A percentile compares a stretch with the other conserved stretches of the same genome.
Evolutionary conservation across 2,888 invertebrate species (phyloP).

Genomic region (Serrognathus titanus): DNA sequence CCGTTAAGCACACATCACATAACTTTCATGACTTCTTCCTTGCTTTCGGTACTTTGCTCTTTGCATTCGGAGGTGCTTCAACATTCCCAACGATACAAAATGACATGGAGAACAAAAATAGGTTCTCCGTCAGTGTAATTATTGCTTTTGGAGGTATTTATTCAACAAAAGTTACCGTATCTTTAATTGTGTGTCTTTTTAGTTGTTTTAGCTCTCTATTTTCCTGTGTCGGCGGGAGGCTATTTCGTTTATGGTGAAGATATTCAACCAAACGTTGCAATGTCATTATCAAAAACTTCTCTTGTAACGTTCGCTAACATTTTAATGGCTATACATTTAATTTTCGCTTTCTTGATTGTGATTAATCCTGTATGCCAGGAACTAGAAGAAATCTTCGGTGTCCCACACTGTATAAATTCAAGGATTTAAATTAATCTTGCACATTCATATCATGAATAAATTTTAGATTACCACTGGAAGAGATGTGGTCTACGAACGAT

Average conservation of each 20-base stretch:
- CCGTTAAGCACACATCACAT: slow-evolving; percentile 52
- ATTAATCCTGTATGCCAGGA: slow-evolving; percentile 71
- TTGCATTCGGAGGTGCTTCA: slow-evolving; percentile 70
- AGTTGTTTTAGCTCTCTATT: slow-evolving; percentile 57
- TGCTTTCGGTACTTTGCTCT: slow-evolving; percentile 67
- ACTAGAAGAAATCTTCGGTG: slow-evolving; percentile 61
- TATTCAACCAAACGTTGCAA: slow-evolving; percentile 59
- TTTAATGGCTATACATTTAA: slow-evolving; percentile 62
- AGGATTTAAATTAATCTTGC: slow-evolving; percentile 1
- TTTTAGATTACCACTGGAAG: slow-evolving; percentile 60
- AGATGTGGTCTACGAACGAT: slow-evolving; percentile 57
- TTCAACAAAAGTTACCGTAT: neutral
- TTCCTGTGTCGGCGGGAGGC: slow-evolving; percentile 60
- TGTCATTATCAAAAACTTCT: slow-evolving; percentile 54
- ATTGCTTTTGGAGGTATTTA: slow-evolving; percentile 59
- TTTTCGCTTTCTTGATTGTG: slow-evolving; percentile 66
- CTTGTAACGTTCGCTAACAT: slow-evolving; percentile 58
- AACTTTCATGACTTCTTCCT: slow-evolving; percentile 64
- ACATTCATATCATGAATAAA: slow-evolving; percentile 1
- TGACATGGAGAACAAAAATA: slow-evolving; percentile 65
- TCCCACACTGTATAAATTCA: slow-evolving; percentile 53
- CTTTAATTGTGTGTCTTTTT: slow-evolving; percentile 26
- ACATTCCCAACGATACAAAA: slow-evolving; percentile 78
- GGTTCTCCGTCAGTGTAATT: slow-evolving; percentile 62
- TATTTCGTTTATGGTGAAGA: slow-evolving; percentile 62